Percentiles rank a stretch among this genome's conserved stretches.
phyloP scores from a whole-genome alignment of 2,113 vertebrate genomes.

The Xenopus laevis region DNA sequence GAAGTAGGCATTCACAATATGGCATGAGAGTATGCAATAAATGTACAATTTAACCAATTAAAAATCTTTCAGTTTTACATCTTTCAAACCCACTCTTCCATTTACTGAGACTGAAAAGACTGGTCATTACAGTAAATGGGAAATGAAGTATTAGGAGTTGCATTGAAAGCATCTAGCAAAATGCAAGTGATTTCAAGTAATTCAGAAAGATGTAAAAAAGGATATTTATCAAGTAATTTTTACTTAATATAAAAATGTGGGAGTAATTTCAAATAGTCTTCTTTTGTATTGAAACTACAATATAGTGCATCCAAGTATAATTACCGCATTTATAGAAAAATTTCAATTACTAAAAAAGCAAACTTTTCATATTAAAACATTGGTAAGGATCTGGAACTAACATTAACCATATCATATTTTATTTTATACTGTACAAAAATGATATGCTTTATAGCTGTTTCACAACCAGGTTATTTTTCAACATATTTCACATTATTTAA shows the following conservation, averaged over 20 bases:
- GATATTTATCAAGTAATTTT: neutral
- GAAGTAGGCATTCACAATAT: neutral
- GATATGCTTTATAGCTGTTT: too few relatives aligned
- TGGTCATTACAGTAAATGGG: constrained; percentile 11
- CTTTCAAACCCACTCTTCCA: neutral
- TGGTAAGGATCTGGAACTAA: too few relatives aligned
- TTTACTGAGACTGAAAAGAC: constrained; percentile 1
- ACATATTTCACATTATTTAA: too few relatives aligned
- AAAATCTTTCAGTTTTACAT: constrained; percentile 1
- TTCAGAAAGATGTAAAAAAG: constrained; percentile 10
- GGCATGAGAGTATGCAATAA: neutral
- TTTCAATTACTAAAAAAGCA: too few relatives aligned
- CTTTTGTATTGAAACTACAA: constrained; percentile 2
- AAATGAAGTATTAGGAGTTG: constrained; percentile 4
- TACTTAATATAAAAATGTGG: neutral
- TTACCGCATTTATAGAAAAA: neutral
- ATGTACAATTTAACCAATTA: constrained; percentile 7
- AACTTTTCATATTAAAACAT: too few relatives aligned
- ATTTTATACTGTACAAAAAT: too few relatives aligned
- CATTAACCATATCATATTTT: too few relatives aligned
- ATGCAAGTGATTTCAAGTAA: constrained; percentile 14
- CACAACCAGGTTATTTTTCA: too few relatives aligned
- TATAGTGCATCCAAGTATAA: neutral
- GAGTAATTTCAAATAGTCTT: constrained; percentile 10
- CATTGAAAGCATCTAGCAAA: constrained; percentile 5